These are phyloP conservation scores for Plodia interpunctella DNA, from an alignment of 1,140 invertebrate species.

Conservation along the genomic window DNA sequence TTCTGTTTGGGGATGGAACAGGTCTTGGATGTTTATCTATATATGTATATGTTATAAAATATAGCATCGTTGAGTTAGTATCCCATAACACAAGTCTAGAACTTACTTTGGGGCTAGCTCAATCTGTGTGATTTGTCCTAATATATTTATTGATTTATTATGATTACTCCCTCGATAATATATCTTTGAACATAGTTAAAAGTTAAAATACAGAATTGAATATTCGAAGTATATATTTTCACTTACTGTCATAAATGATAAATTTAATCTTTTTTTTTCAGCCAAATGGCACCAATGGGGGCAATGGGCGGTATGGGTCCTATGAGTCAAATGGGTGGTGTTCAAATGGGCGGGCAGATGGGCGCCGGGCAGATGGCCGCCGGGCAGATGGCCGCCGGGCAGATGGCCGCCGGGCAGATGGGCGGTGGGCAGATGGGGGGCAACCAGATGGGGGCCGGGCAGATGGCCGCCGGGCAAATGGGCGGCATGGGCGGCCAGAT, in stretches of 20 bases:
- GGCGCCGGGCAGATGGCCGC: constrained; percentile 57
- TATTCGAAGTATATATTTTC: too few relatives aligned
- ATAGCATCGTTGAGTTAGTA: too few relatives aligned
- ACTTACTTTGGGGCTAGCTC: too few relatives aligned
- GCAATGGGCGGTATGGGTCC: constrained; percentile 64
- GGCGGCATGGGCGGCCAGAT: constrained; percentile 68
- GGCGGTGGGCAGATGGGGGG: constrained; percentile 54
- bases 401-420: constrained; percentile 67
- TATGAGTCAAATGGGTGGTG: constrained; percentile 68
- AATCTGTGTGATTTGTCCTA: too few relatives aligned
- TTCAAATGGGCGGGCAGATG: constrained; percentile 64
- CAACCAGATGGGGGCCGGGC: constrained; percentile 52
- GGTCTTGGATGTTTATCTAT: too few relatives aligned
- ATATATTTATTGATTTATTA: too few relatives aligned
- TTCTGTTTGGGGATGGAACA: too few relatives aligned
- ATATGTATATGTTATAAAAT: too few relatives aligned
- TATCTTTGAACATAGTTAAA: background rate
- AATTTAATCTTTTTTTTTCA: constrained; percentile 19
- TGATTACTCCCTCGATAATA: too few relatives aligned
- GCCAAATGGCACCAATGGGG: constrained; percentile 69
- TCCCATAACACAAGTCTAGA: too few relatives aligned
- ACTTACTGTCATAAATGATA: too few relatives aligned
- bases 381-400: constrained; percentile 54
- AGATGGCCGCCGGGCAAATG: constrained; percentile 64
- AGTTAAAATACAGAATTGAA: background rate